These are phyloP conservation scores for Ardeotis arabs DNA, from an alignment of 2,113 vertebrate genomes.

Conservation along the genomic window DNA sequence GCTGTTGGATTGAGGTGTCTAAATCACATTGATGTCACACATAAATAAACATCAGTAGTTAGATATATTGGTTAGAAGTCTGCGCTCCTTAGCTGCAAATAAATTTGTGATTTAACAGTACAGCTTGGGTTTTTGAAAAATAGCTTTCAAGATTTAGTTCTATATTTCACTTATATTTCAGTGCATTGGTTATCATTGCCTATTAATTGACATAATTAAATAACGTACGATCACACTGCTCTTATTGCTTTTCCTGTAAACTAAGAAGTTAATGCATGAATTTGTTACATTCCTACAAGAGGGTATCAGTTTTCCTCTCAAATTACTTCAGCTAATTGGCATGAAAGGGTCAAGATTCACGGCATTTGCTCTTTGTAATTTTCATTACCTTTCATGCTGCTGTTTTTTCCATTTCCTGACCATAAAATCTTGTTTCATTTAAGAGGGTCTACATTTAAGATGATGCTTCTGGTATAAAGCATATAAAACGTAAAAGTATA, in stretches of 20 bases:
- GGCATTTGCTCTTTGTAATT: background rate
- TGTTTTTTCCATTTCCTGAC: background rate
- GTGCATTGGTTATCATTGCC: background rate
- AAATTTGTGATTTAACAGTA: background rate
- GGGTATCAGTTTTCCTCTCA: background rate
- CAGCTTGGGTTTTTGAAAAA: background rate
- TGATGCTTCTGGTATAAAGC: background rate
- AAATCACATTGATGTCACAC: background rate
- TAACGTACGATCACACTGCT: background rate
- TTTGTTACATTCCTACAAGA: background rate
- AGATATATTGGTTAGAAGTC: background rate
- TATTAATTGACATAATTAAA: background rate
- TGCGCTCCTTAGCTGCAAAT: background rate
- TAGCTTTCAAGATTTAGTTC: background rate
- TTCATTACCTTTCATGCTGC: background rate
- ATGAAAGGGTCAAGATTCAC: background rate
- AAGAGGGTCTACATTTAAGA: background rate
- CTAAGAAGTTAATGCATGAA: background rate
- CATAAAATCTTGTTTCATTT: background rate
- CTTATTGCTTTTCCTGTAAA: background rate
- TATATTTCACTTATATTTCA: background rate
- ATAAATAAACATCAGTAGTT: slow-evolving; percentile 13
- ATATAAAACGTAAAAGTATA: background rate
- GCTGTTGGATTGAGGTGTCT: slow-evolving; percentile 13
- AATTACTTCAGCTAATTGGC: background rate